Evolutionary conservation across 2,888 invertebrate species (phyloP).

Genomic region (Atherix ibis): DNA sequence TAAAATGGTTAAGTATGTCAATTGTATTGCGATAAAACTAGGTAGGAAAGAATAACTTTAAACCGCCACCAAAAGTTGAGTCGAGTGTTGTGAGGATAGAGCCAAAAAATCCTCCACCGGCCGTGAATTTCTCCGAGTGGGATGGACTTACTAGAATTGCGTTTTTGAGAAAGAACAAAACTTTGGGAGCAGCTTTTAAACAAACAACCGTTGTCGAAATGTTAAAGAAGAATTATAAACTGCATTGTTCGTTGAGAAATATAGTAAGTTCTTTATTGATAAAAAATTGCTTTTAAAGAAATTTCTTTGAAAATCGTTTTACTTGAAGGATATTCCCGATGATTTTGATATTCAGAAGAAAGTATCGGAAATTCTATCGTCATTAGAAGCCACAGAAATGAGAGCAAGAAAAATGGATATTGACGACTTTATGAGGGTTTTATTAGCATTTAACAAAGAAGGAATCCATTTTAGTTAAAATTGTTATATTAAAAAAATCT

Average conservation of each 20-base stretch:
- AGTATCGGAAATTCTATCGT: constrained; percentile 55
- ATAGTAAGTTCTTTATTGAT: constrained; percentile 35
- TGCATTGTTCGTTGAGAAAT: constrained; percentile 76
- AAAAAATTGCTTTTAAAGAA: not conserved
- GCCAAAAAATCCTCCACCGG: constrained; percentile 92
- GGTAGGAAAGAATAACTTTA: constrained; percentile 92
- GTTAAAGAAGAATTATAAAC: constrained; percentile 80
- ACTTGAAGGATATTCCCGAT: constrained; percentile 50
- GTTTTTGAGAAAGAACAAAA: constrained; percentile 94
- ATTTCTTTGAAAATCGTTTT: constrained; percentile 11
- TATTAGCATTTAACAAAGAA: constrained; percentile 77
- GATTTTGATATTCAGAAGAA: constrained; percentile 71
- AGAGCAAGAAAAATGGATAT: constrained; percentile 89
- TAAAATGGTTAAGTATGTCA: constrained; percentile 3
- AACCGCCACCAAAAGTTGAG: constrained; percentile 98
- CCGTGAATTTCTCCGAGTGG: constrained; percentile 95
- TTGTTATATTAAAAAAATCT: not conserved
- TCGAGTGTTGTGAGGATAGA: constrained; percentile 96
- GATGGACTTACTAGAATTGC: constrained; percentile 91
- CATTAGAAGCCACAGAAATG: constrained; percentile 51
- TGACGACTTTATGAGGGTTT: constrained; percentile 81
- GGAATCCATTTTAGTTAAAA: constrained; percentile 69
- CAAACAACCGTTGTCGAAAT: constrained; percentile 67
- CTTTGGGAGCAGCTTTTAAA: constrained; percentile 76
- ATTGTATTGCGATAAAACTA: constrained; percentile 34